Percentiles rank a stretch among this genome's conserved stretches.
Conservation (phyloP, 2,113 vertebrate genomes). For the Callorhinus ursinus region DNA sequence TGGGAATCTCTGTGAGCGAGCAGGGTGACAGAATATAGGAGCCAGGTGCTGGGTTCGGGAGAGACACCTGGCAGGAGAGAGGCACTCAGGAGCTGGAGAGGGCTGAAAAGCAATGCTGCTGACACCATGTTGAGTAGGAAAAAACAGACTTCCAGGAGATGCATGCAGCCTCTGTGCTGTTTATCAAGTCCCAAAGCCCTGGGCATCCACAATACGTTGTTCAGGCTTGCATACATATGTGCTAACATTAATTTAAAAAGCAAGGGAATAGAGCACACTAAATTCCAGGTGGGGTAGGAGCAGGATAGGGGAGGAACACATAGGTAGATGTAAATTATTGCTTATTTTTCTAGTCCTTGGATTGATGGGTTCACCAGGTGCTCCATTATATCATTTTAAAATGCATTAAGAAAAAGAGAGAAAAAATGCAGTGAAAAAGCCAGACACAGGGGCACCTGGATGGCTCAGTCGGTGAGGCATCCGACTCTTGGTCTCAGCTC, state of each 20-base stretch:
- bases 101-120: background rate
- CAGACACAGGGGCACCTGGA: background rate
- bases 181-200: background rate
- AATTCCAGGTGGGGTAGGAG: background rate
- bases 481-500: background rate
- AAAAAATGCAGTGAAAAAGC: background rate
- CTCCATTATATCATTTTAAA: background rate
- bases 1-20: background rate
- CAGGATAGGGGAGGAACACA: background rate
- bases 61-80: background rate
- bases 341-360: constrained; percentile 27
- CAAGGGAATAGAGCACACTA: background rate
- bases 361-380: background rate
- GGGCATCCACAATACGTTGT: background rate
- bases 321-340: background rate
- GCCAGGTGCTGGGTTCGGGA: background rate
- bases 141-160: background rate
- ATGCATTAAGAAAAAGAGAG: background rate
- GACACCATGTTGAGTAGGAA: background rate
- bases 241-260: background rate
- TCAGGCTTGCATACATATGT: background rate
- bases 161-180: background rate
- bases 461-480: background rate
- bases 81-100: background rate
- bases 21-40: background rate